phyloP scores from a whole-genome alignment of 2,888 invertebrate species.

The Minunthozetes semirufus region DNA sequence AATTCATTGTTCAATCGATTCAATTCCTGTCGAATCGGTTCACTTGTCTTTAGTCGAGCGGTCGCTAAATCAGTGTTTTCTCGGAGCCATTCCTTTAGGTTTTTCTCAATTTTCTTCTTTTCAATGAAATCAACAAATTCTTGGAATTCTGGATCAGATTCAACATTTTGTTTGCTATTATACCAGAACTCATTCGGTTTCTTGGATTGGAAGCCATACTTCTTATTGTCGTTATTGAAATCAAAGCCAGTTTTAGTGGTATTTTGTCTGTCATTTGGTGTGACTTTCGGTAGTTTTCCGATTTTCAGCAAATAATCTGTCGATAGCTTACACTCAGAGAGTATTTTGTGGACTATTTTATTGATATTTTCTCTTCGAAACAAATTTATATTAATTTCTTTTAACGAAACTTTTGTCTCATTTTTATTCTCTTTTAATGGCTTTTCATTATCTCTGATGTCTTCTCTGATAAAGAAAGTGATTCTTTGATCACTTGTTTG shows the following conservation, averaged over 20 bases:
- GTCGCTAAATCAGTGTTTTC: slow-evolving; percentile 64
- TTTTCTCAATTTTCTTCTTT: slow-evolving; percentile 27
- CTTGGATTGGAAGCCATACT: not conserved
- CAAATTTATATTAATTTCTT: slow-evolving; percentile 32
- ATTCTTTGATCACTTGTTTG: slow-evolving; percentile 15
- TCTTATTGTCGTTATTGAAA: not conserved
- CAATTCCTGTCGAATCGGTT: slow-evolving; percentile 68
- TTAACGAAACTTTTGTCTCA: slow-evolving; percentile 18
- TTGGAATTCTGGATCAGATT: slow-evolving; percentile 27
- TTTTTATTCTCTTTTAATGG: not conserved
- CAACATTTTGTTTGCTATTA: not conserved
- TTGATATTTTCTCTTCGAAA: slow-evolving; percentile 33
- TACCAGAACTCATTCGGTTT: not conserved
- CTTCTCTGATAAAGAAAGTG: slow-evolving; percentile 34
- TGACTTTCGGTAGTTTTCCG: slow-evolving; percentile 32
- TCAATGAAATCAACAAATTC: slow-evolving; percentile 23
- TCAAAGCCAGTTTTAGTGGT: not conserved
- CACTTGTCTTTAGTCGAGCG: slow-evolving; percentile 59
- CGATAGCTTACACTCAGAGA: slow-evolving; percentile 27
- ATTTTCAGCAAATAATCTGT: slow-evolving; percentile 36
- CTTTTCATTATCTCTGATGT: not conserved
- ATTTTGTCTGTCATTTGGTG: not conserved
- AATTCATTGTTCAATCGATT: slow-evolving; percentile 58
- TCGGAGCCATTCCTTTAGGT: slow-evolving; percentile 57
- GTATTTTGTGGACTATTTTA: slow-evolving; percentile 34